These are phyloP conservation scores for Chiroxiphia lanceolata DNA, from an alignment of 2,797 vertebrate species.

Conservation along the genomic window DNA sequence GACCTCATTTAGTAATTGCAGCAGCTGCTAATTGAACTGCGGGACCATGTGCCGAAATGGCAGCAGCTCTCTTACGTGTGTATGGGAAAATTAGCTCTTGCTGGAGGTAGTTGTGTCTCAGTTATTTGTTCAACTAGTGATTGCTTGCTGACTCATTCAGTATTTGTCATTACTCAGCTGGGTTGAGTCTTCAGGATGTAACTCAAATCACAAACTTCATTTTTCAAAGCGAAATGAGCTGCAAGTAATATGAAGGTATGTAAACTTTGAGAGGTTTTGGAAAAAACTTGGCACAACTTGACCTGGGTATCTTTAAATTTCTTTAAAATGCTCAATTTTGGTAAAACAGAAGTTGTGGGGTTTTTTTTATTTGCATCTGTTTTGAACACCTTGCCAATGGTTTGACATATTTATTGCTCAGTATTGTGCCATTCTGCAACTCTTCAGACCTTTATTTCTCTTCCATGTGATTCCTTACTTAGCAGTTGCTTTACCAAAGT, in stretches of 20 bases:
- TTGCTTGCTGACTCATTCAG: not conserved
- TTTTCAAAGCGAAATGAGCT: not conserved
- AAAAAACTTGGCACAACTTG: not conserved
- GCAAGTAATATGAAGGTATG: not conserved
- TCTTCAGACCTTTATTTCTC: not conserved
- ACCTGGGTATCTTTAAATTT: not conserved
- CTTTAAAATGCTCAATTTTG: not conserved
- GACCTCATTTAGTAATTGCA: not conserved
- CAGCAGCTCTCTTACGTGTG: not conserved
- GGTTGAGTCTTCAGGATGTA: not conserved
- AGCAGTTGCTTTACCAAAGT: not conserved
- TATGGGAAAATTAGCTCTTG: not conserved
- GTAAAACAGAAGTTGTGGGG: not conserved
- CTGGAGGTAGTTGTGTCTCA: not conserved
- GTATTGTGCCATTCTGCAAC: not conserved
- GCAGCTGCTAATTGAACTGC: not conserved
- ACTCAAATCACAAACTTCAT: not conserved
- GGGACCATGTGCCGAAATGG: rapidly evolving
- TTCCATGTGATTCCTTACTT: not conserved
- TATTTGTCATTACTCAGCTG: not conserved
- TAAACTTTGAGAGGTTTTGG: not conserved
- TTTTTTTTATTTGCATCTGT: not conserved
- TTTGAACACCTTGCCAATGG: not conserved
- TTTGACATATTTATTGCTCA: not conserved
- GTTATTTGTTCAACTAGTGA: not conserved